Conservation (phyloP, 2,113 vertebrate genomes). For the Nesoenas mayeri region DNA sequence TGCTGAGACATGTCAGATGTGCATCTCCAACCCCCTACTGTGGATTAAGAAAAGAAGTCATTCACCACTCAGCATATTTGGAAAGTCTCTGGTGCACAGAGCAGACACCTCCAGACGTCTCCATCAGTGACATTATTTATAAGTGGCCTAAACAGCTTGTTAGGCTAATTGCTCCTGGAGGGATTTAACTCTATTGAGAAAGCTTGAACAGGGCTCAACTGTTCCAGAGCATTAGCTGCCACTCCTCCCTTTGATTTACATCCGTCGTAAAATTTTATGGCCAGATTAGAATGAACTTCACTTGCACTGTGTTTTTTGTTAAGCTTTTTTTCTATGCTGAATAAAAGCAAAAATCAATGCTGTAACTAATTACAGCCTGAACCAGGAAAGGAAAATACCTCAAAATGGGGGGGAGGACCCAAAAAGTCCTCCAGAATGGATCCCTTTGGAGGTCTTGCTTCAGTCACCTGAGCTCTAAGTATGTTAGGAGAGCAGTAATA, state of each 20-base stretch:
- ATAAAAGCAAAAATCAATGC: constrained; percentile 1
- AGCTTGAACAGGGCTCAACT: constrained; percentile 14
- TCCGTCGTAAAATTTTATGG: constrained; percentile 57
- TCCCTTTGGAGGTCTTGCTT: background rate
- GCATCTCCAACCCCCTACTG: background rate
- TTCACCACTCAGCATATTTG: background rate
- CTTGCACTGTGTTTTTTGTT: constrained; percentile 45
- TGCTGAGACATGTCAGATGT: background rate
- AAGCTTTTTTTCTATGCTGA: background rate
- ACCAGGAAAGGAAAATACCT: background rate
- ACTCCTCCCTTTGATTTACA: constrained; percentile 57
- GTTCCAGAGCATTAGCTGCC: constrained; percentile 43
- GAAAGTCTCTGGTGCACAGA: background rate
- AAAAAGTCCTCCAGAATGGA: background rate
- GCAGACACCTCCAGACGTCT: constrained; percentile 45
- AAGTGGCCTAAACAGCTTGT: constrained; percentile 40
- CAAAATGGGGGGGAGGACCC: background rate
- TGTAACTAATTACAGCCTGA: constrained; percentile 1
- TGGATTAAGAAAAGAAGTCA: background rate
- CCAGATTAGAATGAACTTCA: constrained; percentile 68
- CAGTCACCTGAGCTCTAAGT: background rate
- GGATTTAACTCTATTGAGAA: constrained; percentile 15
- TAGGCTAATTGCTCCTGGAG: constrained; percentile 58
- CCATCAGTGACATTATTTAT: constrained; percentile 44
- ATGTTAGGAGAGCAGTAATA: background rate